A percentile compares a stretch with the other conserved stretches of the same genome.
Evolutionary conservation across 2,888 invertebrate species (phyloP).

Genomic region (Argyresthia albistria): DNA sequence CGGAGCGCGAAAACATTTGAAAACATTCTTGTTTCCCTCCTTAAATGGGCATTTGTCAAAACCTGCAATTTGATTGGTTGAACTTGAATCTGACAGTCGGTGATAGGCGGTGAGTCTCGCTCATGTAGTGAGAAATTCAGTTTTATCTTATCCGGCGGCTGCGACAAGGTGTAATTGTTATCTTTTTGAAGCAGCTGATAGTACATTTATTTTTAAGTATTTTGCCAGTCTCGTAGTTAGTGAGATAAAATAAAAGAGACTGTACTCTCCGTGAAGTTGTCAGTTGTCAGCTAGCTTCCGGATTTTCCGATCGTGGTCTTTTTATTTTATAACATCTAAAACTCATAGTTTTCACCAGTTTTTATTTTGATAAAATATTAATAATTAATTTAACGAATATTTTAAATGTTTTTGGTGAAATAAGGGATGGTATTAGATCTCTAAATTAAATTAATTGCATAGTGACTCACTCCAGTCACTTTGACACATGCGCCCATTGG

Average conservation of each 20-base stretch:
- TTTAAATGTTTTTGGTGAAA: too few relatives aligned
- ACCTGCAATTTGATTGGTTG: slow-evolving; percentile 70
- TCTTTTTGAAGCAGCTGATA: slow-evolving; percentile 31
- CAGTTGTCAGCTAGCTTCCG: slow-evolving; percentile 17
- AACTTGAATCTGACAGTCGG: slow-evolving; percentile 12
- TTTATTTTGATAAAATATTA: too few relatives aligned
- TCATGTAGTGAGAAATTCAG: slow-evolving; percentile 20
- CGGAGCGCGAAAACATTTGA: slow-evolving; percentile 1
- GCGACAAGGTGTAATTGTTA: slow-evolving; percentile 22
- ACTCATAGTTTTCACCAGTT: background rate
- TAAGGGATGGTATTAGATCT: background rate
- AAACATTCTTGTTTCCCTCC: slow-evolving; percentile 57
- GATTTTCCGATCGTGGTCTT: background rate
- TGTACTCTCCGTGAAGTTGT: slow-evolving; percentile 25
- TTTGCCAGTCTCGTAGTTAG: slow-evolving; percentile 8
- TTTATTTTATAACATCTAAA: background rate
- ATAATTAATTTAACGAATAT: too few relatives aligned
- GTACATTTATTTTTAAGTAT: slow-evolving; percentile 21
- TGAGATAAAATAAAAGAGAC: background rate
- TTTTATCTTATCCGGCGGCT: slow-evolving; percentile 24
- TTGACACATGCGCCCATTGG: slow-evolving; percentile 59
- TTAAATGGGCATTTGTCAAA: slow-evolving; percentile 76
- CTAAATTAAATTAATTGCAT: slow-evolving; percentile 9
- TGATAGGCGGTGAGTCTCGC: too few relatives aligned
- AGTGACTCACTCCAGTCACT: slow-evolving; percentile 36